Evolutionary conservation across 2,888 invertebrate genomes (phyloP), one percentile per base, ranked within the genome.

Genomic region (Dastarcus helophoroides): DNA sequence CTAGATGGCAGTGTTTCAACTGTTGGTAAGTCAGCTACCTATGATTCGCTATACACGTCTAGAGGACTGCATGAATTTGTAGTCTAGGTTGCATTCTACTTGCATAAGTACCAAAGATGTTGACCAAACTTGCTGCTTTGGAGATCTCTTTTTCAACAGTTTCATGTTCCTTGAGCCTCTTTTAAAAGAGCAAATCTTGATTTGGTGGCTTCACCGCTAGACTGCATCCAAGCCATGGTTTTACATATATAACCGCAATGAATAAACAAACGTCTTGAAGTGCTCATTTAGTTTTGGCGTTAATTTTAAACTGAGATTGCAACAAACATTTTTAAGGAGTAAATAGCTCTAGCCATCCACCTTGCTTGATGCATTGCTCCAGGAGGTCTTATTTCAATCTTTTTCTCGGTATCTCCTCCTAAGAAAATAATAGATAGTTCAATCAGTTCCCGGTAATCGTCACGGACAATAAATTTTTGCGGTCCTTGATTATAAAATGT

Each of bases 301-400:
- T 29, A 3, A 28, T 28, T 28, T 9, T 28, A 12, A 28, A 19
- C 14, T 28, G 28, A 13, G 28, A 15, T 8, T 29, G 19, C 25
- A 40, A 29, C 13, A 40, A 14, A 13, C n/a, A 37, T 35, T 25
- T 37, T 47, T n/a, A 44, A 23, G 3, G 38, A 25, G 35, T 44
- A 46, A 35, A 48, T 42, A 12, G 42, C 41, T 40, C 39, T 49
- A 14, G 42, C 37, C 44, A 47, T 44, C 46, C 43, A 47, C 29
- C 41, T 26, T 5, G 29, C 47, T 39, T 49, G 45, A 38, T 51
- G 48, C 40, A 45, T 38, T 4, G 40, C 46, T 17, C 39, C 44
- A 30, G 45, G 44, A 29, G 35, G 24, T 12, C 37, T 4, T 28
- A 44, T 42, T 33, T 40, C 36, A 21, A 42, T 31, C 35, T 40